These are phyloP conservation scores for Lithophane ornitopus DNA, from an alignment of 2,888 invertebrate species.

Conservation along the genomic window DNA sequence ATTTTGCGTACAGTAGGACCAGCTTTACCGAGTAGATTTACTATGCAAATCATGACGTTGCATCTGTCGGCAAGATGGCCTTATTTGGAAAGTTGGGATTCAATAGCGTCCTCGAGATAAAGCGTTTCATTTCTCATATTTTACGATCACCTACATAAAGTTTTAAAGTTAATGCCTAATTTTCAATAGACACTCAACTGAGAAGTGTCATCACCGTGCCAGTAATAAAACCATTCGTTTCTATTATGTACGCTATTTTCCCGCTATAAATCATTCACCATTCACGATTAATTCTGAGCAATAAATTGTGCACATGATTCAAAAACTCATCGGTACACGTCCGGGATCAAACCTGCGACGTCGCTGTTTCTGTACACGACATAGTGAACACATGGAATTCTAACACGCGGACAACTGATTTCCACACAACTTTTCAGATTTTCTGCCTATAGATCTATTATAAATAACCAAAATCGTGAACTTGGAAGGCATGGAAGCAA, in stretches of 20 bases:
- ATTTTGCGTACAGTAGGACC: neutral
- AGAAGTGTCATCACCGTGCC: conserved; percentile 16
- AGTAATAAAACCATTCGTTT: conserved; percentile 36
- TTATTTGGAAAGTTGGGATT: neutral
- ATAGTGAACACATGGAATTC: conserved; percentile 15
- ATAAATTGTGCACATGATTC: conserved; percentile 53
- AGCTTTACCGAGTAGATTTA: neutral
- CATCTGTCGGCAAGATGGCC: neutral
- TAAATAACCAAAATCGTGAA: conserved; percentile 6
- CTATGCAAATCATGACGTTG: conserved; percentile 4
- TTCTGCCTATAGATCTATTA: neutral
- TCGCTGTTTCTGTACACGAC: conserved; percentile 13
- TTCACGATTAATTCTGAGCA: conserved; percentile 51
- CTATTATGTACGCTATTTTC: conserved; percentile 40
- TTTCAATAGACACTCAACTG: conserved; percentile 1
- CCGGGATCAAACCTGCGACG: conserved; percentile 47
- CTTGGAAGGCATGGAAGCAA: neutral
- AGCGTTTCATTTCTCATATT: neutral
- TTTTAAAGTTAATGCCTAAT: conserved; percentile 10
- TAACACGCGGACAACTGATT: neutral
- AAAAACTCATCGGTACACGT: conserved; percentile 54
- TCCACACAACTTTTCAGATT: neutral
- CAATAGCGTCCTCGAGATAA: conserved; percentile 1
- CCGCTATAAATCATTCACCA: conserved; percentile 49
- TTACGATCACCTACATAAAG: neutral